phyloP scores from a whole-genome alignment of 2,797 vertebrate species.

The Taeniopygia guttata region DNA sequence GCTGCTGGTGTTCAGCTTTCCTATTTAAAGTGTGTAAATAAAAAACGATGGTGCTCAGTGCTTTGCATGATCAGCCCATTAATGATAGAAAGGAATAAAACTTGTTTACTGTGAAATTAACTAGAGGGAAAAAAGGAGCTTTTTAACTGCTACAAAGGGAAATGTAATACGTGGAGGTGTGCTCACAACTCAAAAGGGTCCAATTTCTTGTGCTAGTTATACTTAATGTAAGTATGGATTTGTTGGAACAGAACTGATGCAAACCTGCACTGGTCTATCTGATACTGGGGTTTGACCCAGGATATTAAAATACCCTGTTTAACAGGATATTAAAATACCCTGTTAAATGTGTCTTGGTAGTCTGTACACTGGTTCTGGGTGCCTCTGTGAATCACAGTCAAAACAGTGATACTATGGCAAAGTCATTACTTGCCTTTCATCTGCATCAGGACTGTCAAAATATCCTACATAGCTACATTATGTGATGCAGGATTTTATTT shows the following conservation, averaged over 20 bases:
- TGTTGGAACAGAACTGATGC: background rate
- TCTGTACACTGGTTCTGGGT: background rate
- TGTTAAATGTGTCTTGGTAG: background rate
- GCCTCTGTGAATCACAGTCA: fast-evolving
- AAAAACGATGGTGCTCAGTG: background rate
- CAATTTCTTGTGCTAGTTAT: background rate
- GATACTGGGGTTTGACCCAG: background rate
- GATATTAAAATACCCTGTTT: background rate
- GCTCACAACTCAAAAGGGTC: background rate
- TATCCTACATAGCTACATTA: background rate
- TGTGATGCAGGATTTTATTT: background rate
- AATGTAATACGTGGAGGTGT: background rate
- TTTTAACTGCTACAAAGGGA: background rate
- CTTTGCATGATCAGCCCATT: background rate
- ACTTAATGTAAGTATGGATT: background rate
- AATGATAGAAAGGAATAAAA: background rate
- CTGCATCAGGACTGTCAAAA: background rate
- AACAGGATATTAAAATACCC: background rate
- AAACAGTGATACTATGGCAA: background rate
- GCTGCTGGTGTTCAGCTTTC: background rate
- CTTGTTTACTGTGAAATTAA: background rate
- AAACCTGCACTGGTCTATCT: background rate
- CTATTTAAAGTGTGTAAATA: background rate
- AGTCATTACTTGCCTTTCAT: background rate
- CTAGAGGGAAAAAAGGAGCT: background rate